Evolutionary conservation across 2,888 invertebrate genomes (phyloP), one percentile per base, ranked within the genome.

Genomic region (Slavum lentiscoides): DNA sequence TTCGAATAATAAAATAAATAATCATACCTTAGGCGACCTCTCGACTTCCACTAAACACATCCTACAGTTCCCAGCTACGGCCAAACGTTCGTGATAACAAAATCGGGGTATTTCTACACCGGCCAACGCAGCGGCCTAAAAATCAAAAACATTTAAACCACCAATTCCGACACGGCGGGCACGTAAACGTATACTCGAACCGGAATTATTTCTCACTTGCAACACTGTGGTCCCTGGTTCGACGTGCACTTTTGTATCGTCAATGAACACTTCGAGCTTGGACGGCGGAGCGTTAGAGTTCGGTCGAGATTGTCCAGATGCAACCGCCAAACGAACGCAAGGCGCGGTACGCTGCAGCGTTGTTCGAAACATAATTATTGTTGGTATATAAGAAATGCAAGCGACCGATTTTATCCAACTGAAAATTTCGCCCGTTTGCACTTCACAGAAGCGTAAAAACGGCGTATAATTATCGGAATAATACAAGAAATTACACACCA

Each of bases 21-120:
- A 64, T 30, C 66, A 75, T 85, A 89, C 90, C 87, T 99, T 97
- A 2, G 97, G 93, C 64, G 97, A 96, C 87, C 96, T 98, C 87
- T 99, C 99, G 17, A 99, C 97, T 88, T 99, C 99, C 0, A 99
- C 99, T 49, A 99, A 89, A 88, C 99, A 99, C 99, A 99, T 99
- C 83, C 99, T 91, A 86, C 98, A 99, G 88, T 99, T 99, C 68
- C 99, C 99, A 84, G 99, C 99, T 53, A 99, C 95, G 8, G 98
- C 97, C 81, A 99, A 90, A 74, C 99, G 91, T 86, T 99, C 99
- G 88, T 99, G 99, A 87, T 99, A 99, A 87, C 99, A 99, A 87
- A 99, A 99, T 82, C 99, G 89, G 2, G 99, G 99, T 84, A 99
- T 99, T 88, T 99, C 98, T 67, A 99, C 93, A 19, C 99, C 99